These are phyloP conservation scores for Drosophila sproati DNA, from an alignment of 1,140 invertebrate species.

Conservation along the genomic window DNA sequence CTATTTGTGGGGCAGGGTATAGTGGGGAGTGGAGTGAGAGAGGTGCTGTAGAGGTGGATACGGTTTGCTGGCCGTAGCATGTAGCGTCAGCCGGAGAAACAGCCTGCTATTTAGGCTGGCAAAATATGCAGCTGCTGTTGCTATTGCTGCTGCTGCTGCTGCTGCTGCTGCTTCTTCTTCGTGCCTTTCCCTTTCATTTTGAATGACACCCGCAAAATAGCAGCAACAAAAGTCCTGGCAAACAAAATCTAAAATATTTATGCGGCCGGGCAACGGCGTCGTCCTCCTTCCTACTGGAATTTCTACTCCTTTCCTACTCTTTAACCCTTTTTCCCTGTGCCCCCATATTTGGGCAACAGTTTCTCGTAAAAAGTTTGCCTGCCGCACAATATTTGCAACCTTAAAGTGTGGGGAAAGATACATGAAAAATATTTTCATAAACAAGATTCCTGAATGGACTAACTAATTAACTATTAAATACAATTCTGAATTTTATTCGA, in stretches of 20 bases:
- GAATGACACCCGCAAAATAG: conserved; percentile 6
- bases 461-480: conserved; percentile 2
- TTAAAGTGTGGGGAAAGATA: not conserved
- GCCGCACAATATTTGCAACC: conserved; percentile 16
- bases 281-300: conserved; percentile 16
- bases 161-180: not conserved
- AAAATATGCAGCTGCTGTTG: conserved; percentile 59
- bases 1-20: conserved; percentile 33
- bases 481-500: not conserved
- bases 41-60: not conserved
- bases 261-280: conserved; percentile 59
- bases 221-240: conserved; percentile 17
- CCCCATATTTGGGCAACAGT: conserved; percentile 36
- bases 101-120: conserved; percentile 67
- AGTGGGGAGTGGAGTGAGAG: not conserved
- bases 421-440: conserved; percentile 21
- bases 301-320: not conserved
- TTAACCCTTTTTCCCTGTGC: not conserved
- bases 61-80: conserved; percentile 47
- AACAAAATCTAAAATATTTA: conserved; percentile 76
- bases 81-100: conserved; percentile 72
- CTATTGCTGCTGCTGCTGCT: not conserved
- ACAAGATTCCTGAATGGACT: conserved; percentile 1
- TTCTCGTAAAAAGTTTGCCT: conserved; percentile 68
- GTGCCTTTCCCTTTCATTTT: not conserved